Conservation (phyloP, 2,797 vertebrate genomes). For the Hippocampus kuda region DNA sequence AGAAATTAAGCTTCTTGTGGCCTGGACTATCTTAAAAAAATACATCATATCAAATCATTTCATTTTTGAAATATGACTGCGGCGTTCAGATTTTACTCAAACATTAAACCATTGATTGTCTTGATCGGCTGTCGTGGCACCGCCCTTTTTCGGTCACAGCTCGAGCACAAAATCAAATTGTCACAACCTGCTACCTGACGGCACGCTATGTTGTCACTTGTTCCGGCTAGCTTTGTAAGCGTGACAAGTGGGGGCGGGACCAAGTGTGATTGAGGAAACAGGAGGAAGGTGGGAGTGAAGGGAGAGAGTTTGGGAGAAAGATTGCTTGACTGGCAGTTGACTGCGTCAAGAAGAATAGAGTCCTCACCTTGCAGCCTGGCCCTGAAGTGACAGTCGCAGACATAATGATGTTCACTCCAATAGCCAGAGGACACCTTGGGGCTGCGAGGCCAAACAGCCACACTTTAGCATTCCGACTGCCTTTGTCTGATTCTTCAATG, state of each 20-base stretch:
- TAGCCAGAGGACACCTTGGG: slow-evolving; percentile 49
- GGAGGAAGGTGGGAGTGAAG: slow-evolving; percentile 20
- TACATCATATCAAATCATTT: neutral
- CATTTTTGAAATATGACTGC: neutral
- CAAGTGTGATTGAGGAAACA: slow-evolving; percentile 10
- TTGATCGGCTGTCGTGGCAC: neutral
- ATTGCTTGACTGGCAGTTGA: slow-evolving; percentile 50
- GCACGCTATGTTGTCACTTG: neutral
- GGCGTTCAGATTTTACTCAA: neutral
- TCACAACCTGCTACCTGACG: neutral
- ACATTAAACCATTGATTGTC: neutral
- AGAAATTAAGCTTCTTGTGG: too few species aligned
- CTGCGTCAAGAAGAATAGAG: slow-evolving; percentile 52
- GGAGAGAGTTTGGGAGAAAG: slow-evolving; percentile 18
- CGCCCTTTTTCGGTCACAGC: neutral
- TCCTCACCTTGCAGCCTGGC: slow-evolving; percentile 45
- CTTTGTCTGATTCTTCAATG: slow-evolving; percentile 4
- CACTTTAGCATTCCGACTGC: slow-evolving; percentile 23
- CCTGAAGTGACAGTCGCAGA: slow-evolving; percentile 62
- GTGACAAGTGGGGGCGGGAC: slow-evolving; percentile 18
- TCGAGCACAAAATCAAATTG: neutral
- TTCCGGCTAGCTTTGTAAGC: neutral
- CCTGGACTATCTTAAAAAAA: neutral
- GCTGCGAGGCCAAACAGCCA: slow-evolving; percentile 40
- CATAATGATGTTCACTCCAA: slow-evolving; percentile 59